Evolutionary conservation across 1,140 invertebrate genomes (phyloP).

Genomic region (Delia radicum): DNA sequence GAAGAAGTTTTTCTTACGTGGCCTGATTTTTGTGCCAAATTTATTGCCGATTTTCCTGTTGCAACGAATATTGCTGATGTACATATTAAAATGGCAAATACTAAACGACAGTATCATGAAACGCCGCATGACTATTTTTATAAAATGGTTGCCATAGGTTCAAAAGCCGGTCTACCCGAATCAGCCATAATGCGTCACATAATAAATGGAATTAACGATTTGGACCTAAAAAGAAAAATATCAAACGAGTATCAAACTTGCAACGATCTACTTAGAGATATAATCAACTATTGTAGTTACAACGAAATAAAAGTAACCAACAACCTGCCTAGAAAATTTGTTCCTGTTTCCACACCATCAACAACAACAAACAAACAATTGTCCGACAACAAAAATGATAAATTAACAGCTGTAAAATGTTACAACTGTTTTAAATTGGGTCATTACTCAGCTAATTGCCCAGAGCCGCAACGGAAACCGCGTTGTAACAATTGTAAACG

Average conservation of each 20-base stretch:
- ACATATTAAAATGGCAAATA: background rate
- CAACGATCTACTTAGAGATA: background rate
- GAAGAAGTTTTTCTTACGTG: background rate
- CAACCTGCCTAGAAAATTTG: background rate
- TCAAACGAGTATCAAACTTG: background rate
- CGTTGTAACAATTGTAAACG: background rate
- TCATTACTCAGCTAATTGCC: constrained; percentile 17
- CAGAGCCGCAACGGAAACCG: background rate
- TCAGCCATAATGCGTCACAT: background rate
- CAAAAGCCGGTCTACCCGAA: background rate
- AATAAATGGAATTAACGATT: background rate
- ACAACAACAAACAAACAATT: too few species aligned
- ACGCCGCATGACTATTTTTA: background rate
- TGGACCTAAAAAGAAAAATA: background rate
- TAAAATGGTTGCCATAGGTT: background rate
- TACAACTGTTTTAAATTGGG: constrained; percentile 18
- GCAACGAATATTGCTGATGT: background rate
- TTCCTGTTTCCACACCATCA: too few species aligned
- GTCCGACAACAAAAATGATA: too few species aligned
- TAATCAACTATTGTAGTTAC: background rate
- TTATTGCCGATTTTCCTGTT: background rate
- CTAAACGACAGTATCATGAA: background rate
- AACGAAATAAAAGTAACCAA: background rate
- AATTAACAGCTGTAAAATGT: background rate
- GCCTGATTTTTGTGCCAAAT: background rate